Percentiles rank a stretch among this genome's conserved stretches.
Conservation (phyloP, 2,113 vertebrate species). For the Spea bombifrons region DNA sequence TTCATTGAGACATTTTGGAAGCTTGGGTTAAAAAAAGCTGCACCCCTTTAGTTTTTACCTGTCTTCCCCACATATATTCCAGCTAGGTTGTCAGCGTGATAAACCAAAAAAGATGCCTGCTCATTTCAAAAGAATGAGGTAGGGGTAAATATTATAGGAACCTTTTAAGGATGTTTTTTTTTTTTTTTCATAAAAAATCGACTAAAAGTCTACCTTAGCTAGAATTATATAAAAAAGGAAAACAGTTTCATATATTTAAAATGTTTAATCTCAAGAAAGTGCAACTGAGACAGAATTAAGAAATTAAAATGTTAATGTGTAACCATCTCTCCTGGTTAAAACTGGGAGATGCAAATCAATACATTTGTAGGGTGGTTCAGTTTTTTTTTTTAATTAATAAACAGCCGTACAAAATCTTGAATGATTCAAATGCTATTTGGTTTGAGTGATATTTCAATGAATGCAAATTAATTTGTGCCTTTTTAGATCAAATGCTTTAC, state of each 20-base stretch:
- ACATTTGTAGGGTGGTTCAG: too few species aligned
- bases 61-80: not conserved
- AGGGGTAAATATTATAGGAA: constrained; percentile 50
- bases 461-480: too few species aligned
- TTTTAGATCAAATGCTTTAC: too few species aligned
- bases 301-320: too few species aligned
- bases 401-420: too few species aligned
- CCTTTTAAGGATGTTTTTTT: too few species aligned
- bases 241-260: not conserved
- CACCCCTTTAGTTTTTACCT: not conserved
- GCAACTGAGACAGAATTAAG: not conserved
- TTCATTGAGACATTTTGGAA: constrained; percentile 7
- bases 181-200: not conserved
- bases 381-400: too few species aligned
- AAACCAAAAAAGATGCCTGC: constrained; percentile 47
- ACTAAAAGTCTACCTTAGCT: constrained; percentile 1
- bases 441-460: too few species aligned
- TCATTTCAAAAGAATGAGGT: constrained; percentile 60
- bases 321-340: too few species aligned
- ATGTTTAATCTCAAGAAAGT: constrained; percentile 25
- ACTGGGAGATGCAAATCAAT: too few species aligned
- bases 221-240: constrained; percentile 7
- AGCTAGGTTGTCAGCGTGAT: constrained; percentile 44
- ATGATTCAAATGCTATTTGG: too few species aligned
- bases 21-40: not conserved